Base-by-base conservation (phyloP, 2,888 invertebrate genomes). In the Fragum fragum region DNA sequence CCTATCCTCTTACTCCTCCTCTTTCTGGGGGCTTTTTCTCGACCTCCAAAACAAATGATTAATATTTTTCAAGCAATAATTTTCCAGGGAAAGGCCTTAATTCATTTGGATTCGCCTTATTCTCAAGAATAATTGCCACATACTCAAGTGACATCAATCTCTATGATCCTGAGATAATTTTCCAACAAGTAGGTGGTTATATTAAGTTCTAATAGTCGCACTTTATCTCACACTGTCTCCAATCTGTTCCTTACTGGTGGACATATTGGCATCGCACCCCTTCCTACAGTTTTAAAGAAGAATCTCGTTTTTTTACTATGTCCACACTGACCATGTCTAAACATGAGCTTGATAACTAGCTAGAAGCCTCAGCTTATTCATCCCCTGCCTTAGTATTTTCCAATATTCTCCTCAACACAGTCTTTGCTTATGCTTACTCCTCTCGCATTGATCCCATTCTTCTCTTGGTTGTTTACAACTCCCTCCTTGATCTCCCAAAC, bases 81-180 rank as follows among this genome's bases (percentile, higher is more conserved):
- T 66, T 29, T 70, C 26, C 73, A 59, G 0, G 55, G n/a, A 7
- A 73, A 5, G 1, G 3, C 14, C 9, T 66, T 72, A 29, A 72
- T 66, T 21, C 14, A 5, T n/a, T 23, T 2, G 0, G 11, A 6
- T 36, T 36, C 9, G 32, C 9, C 21, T 16, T 61, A 5, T 63
- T 71, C 28, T 79, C 79, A 18, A 79, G 18, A 1, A 39, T 29
- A 11, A 71, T 63, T 32, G 79, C 79, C 6, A 59, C 57, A 66
- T 66, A 76, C 26, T 75, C 75, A n/a, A 26, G 39, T 0, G 71
- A 39, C 55, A 79, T 53, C 0, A 79, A 47, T 29, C 59, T 53
- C 23, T 75, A 75, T 29, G 75, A 71, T 5, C 71, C 5, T 5
- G 61, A 29, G 16, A 79, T 16, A 55, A 0, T 6, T 9, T 36